Base-by-base conservation (phyloP, 2,888 invertebrate species). In the Pyrrhia umbra region DNA sequence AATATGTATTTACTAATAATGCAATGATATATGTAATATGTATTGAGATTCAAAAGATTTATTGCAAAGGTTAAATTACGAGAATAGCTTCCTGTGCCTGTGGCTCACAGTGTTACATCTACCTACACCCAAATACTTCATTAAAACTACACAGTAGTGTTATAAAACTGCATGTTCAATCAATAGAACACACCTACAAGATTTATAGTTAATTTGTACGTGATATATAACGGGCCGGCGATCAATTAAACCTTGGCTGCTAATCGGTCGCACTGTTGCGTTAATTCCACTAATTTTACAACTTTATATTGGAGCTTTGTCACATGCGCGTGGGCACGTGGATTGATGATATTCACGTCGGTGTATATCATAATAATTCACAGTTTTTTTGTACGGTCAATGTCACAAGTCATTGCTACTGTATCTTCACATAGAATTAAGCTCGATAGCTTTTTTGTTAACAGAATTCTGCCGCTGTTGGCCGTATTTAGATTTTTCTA, bases 251-350 rank as follows among this genome's bases (percentile, higher is more conserved):
- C 67, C 62, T 50, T 49, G 30, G 61, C 59, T 74, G 83, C 83
- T 85, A 88, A 87, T 81, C 83, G 79, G 57, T 87, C 80, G 65
- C 87, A 83, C 79, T 68, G 59, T 69, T 59, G 58, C 72, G 87
- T 85, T 87, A 88, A 88, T 83, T 82, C 69, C 62, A 82, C 83
- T 84, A 87, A 87, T 86, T 87, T 88, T 88, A 87, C 69, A 78
- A 76, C 81, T 47, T 68, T 69, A 46, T 75, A 74, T 79, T 80
- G 81, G 72, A 77, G 57, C 39, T 72, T 71, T 46, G 66, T 67
- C 62, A 68, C 13, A 56, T 59, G 66, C 66, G 66, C 62, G 58
- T 62, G 68, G 80, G 84, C 87, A 87, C 86, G 85, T 86, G 85
- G 75, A 34, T 50, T 42, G 30, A 21, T 55, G 18, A 21, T 54